Evolutionary conservation across 1,140 invertebrate genomes (phyloP), one percentile per base, ranked within the genome.

Genomic region (Aradophagus sp.): DNA sequence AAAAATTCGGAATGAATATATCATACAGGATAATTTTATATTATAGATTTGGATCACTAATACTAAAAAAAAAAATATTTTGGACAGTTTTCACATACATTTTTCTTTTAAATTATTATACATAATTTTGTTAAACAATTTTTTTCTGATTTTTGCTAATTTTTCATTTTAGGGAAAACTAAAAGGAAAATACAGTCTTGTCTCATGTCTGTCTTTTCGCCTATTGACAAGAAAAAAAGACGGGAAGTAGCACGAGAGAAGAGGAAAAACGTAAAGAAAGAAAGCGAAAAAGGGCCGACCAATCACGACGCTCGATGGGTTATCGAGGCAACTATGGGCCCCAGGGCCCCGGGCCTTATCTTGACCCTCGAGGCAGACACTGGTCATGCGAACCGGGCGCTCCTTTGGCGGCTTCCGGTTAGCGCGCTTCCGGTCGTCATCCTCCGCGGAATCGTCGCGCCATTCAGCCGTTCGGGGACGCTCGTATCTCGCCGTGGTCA

Each of bases 321-420:
- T 73, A 73, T 73, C 65, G 50, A 74, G 66, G 65, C 75, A 80
- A 70, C 74, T 74, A 75, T 8, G 29, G 31, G 27, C 10, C 15
- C 65, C 50, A 47, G 76, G 65, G 77, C n/a, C n/a, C n/a, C n/a
- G n/a, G 79, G 34, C 61, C 27, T 83, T 81, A 80, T 80, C 75
- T 45, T 81, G 81, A 84, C 79, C 79, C 78, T 65, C 5, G 27
- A 39, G 50, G 42, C 65, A 63, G 72, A 66, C 74, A 67, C 52
- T 75, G 75, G 26, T 77, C 80, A 83, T 83, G 82, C 81, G 81
- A 84, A 84, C 79, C 66, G 76, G 56, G 39, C 50, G 53, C 81
- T 82, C 78, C 77, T 79, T 79, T 74, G 74, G 59, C 75, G 74
- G 71, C 79, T 84, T 85, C 82, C 82, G 82, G 79, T 85, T 82